Base-by-base conservation (phyloP, 2,888 invertebrate species). In the Morpho achilles region DNA sequence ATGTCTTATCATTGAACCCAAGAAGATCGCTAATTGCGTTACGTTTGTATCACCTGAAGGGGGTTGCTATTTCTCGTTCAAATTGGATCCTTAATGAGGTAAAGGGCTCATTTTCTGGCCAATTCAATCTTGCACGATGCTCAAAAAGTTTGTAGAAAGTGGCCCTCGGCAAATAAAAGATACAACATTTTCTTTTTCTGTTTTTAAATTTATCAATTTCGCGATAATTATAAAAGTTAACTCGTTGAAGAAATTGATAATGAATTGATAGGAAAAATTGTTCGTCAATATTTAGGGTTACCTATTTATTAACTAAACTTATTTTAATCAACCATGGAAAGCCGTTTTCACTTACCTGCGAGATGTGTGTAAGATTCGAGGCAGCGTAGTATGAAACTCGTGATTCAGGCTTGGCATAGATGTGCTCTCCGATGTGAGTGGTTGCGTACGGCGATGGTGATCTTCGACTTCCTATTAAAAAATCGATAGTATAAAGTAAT, bases 371-470 rank as follows among this genome's bases (percentile, higher is more conserved):
- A 66, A 95, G 92, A 76, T 95, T 95, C 16, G 95, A 95, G n/a
- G 95, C 94, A 9, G 95, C 95, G 82, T 95, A 95, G 88, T 95
- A 95, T 22, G 95, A 95, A 53, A 95, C 87, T 32, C 93, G 91
- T 55, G 93, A 92, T 68, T 92, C 92, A 0, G 93, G 93, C 63
- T 92, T 92, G 3, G 93, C 92, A 73, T 93, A 93, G 62, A 93
- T 91, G 61, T 90, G 87, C 59, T 89, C 84, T 8, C 92, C 91
- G 70, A 93, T 92, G 65, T 94, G 92, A 41, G 93, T 94, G 7
- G 94, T 94, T 44, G 94, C 94, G 76, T 94, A 94, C n/a, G 94
- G 94, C 0, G 94, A 94, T 0, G 94, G 94, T 0, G 94, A 94
- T 53, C 92, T 84, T 53, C 91, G 72, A 59, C 89, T 87, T 43